Percentiles rank a stretch among this genome's conserved stretches.
Evolutionary conservation across 2,113 vertebrate species (phyloP).

Genomic region (Anseranas semipalmata): DNA sequence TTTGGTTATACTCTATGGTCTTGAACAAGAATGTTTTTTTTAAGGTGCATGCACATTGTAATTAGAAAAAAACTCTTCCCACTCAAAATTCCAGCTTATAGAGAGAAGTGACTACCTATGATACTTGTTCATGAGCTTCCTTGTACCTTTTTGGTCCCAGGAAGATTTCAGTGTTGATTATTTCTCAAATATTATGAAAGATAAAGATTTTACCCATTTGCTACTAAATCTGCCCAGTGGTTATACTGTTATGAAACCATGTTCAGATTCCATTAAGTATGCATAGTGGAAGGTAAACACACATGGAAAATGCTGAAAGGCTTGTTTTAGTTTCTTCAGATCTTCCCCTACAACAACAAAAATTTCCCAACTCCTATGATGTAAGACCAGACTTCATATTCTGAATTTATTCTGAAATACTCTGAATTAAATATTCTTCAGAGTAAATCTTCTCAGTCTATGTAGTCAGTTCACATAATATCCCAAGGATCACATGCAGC

Average conservation of each 20-base stretch:
- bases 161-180: neutral
- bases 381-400: neutral
- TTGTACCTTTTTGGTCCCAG: neutral
- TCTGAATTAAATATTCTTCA: neutral
- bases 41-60: neutral
- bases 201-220: neutral
- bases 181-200: neutral
- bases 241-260: neutral
- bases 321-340: neutral
- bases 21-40: neutral
- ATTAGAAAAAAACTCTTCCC: neutral
- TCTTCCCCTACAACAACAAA: neutral
- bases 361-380: neutral
- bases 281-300: neutral
- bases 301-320: neutral
- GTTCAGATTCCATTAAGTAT: neutral
- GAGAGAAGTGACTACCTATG: neutral
- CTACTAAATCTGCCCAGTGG: neutral
- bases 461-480: neutral
- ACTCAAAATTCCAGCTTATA: neutral
- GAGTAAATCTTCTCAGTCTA: neutral
- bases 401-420: neutral
- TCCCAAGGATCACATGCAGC: neutral
- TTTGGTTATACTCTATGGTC: neutral
- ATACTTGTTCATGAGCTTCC: neutral